phyloP scores from a whole-genome alignment of 2,797 vertebrate genomes.

The Eulemur albifrons region DNA sequence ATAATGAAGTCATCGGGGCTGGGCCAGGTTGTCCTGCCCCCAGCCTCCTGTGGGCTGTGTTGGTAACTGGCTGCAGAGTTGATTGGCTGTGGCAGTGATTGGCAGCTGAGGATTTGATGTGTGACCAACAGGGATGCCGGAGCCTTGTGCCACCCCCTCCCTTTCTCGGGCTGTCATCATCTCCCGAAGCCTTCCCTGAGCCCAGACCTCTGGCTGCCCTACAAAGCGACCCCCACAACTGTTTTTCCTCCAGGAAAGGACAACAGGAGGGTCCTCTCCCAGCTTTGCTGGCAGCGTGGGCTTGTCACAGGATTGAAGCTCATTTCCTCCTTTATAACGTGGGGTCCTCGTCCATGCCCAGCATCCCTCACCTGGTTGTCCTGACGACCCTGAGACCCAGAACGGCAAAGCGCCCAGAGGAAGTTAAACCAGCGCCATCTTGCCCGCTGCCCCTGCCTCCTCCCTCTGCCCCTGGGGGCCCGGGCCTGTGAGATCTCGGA shows the following conservation, averaged over 20 bases:
- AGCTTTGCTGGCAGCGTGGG: neutral
- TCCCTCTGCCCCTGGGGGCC: neutral
- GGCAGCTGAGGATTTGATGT: slow-evolving; percentile 24
- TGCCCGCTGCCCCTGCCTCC: neutral
- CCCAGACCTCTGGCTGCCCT: neutral
- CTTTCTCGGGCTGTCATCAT: neutral
- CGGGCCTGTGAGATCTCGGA: neutral
- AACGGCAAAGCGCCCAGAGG: neutral
- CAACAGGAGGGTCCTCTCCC: neutral
- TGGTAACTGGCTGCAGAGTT: neutral
- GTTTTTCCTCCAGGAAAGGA: neutral
- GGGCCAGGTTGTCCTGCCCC: neutral
- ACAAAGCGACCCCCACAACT: neutral
- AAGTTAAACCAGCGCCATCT: neutral
- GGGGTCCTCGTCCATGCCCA: neutral
- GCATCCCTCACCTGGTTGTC: neutral
- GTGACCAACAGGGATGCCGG: neutral
- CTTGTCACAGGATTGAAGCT: neutral
- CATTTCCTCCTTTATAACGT: neutral
- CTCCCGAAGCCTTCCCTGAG: neutral
- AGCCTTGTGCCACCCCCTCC: neutral
- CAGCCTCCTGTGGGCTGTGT: neutral
- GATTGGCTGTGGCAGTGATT: neutral
- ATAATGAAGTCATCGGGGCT: neutral
- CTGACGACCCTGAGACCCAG: neutral